Evolutionary conservation across 2,113 vertebrate genomes (phyloP).

Genomic region (Cyanistes caeruleus): DNA sequence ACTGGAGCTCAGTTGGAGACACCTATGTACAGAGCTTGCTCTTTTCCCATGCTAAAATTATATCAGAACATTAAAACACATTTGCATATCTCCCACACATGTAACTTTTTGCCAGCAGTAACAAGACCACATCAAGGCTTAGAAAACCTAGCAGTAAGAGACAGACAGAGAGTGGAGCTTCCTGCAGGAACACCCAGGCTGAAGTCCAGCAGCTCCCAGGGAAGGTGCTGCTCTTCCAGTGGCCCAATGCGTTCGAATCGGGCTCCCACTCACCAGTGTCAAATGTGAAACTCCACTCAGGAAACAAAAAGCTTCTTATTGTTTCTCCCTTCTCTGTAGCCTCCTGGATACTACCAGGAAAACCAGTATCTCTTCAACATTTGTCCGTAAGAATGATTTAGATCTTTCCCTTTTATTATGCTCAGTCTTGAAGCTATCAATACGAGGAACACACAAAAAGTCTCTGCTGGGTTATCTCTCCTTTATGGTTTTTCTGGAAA

Average conservation of each 20-base stretch:
- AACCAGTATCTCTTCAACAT: not conserved
- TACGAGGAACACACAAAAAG: not conserved
- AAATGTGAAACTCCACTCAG: slow-evolving; percentile 16
- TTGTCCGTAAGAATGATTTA: not conserved
- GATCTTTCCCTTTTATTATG: not conserved
- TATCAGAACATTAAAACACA: slow-evolving; percentile 13
- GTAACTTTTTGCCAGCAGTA: slow-evolving; percentile 11
- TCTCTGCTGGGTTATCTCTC: not conserved
- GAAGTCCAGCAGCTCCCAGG: slow-evolving; percentile 1
- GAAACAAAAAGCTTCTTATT: slow-evolving; percentile 11
- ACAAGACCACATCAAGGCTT: not conserved
- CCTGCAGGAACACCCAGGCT: slow-evolving; percentile 12
- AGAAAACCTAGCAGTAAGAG: not conserved
- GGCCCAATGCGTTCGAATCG: fast-evolving
- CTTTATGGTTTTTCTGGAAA: not conserved
- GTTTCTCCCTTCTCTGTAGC: not conserved
- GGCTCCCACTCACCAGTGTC: not conserved
- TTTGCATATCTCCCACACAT: slow-evolving; percentile 48
- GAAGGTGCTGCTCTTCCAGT: not conserved
- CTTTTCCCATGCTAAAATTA: slow-evolving; percentile 51
- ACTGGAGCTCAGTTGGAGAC: not conserved
- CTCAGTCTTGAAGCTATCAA: not conserved
- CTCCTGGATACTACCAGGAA: not conserved
- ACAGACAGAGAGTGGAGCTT: not conserved
- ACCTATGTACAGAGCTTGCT: slow-evolving; percentile 7